Evolutionary conservation across 2,888 invertebrate species (phyloP).

Genomic region (Cyaniris semiargus): DNA sequence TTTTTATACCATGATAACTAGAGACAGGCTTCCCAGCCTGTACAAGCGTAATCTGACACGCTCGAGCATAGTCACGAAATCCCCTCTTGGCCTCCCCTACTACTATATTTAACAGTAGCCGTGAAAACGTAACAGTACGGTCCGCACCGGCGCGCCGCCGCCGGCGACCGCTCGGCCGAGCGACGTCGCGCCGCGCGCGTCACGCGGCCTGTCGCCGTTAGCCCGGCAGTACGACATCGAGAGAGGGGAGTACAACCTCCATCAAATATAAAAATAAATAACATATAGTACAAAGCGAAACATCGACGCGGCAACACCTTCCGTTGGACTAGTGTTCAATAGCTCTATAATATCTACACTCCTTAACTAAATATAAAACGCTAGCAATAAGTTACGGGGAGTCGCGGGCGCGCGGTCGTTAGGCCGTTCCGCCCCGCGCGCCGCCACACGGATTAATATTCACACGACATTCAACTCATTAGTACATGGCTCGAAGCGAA

Average conservation of each 20-base stretch:
- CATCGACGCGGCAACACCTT: slow-evolving; percentile 77
- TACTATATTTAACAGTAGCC: neutral
- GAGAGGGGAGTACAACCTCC: slow-evolving; percentile 64
- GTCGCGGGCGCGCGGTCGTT: slow-evolving; percentile 43
- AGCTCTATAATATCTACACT: slow-evolving; percentile 73
- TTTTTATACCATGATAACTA: no score
- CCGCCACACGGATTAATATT: slow-evolving; percentile 33
- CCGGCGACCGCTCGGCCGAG: neutral
- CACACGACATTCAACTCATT: slow-evolving; percentile 39
- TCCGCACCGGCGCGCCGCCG: neutral
- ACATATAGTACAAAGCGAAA: slow-evolving; percentile 77
- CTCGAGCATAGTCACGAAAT: no score
- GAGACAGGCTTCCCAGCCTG: no score
- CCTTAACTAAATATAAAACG: slow-evolving; percentile 50
- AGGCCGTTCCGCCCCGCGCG: slow-evolving; percentile 43
- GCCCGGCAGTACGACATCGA: slow-evolving; percentile 61
- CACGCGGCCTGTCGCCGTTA: slow-evolving; percentile 53
- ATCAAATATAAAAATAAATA: slow-evolving; percentile 74
- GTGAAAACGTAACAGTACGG: neutral
- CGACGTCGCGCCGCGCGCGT: neutral
- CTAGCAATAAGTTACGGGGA: slow-evolving; percentile 44
- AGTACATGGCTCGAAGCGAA: slow-evolving; percentile 31
- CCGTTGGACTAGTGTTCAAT: slow-evolving; percentile 76
- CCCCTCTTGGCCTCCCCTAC: no score
- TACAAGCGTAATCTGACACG: no score